Conservation (phyloP, 1,140 invertebrate genomes). For the Varroa destructor region DNA sequence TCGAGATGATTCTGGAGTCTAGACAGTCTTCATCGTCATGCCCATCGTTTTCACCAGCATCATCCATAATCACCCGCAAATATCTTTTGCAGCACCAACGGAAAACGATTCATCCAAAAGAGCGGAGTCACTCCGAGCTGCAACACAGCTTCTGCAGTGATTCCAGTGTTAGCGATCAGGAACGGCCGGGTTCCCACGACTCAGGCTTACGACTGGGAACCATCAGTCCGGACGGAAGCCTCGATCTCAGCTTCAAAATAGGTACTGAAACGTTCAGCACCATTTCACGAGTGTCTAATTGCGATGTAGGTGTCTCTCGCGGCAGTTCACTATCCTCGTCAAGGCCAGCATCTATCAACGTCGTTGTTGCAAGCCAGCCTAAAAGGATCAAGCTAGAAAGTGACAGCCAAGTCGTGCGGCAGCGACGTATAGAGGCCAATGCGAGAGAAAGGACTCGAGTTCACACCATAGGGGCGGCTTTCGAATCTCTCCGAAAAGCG, state of each 20-base stretch:
- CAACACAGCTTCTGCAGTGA: constrained; percentile 7
- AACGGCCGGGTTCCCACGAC: constrained; percentile 9
- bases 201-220: not conserved
- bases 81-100: too few relatives aligned
- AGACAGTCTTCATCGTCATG: too few relatives aligned
- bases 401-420: constrained; percentile 53
- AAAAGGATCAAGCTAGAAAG: not conserved
- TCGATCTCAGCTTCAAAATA: too few relatives aligned
- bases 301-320: too few relatives aligned
- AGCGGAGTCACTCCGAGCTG: not conserved
- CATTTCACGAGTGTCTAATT: too few relatives aligned
- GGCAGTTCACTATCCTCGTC: too few relatives aligned
- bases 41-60: too few relatives aligned
- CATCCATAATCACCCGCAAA: too few relatives aligned
- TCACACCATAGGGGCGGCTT: constrained; percentile 85
- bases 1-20: not conserved
- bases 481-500: constrained; percentile 66
- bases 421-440: constrained; percentile 79
- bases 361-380: too few relatives aligned
- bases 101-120: not conserved
- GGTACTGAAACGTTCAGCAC: too few relatives aligned
- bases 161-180: constrained; percentile 13
- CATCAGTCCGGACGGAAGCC: too few relatives aligned
- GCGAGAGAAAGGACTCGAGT: constrained; percentile 77
- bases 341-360: too few relatives aligned